Conservation (phyloP, 2,888 invertebrate species). For the Oscheius onirici region DNA sequence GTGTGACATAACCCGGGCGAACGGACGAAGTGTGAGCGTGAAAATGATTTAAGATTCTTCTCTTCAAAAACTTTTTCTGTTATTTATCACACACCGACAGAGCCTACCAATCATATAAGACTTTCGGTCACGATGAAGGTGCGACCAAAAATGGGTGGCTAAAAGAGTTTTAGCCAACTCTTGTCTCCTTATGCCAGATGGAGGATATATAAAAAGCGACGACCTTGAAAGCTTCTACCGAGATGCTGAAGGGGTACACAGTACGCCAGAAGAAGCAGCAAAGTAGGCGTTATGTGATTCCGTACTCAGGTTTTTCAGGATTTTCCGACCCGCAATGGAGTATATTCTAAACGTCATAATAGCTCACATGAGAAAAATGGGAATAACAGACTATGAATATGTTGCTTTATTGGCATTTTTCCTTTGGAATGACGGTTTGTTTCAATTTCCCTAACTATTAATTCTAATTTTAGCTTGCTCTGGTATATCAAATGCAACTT, state of each 20-base stretch:
- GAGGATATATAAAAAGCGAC: conserved; percentile 61
- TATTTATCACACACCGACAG: conserved; percentile 66
- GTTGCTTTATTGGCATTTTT: conserved; percentile 63
- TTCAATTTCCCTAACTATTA: not conserved
- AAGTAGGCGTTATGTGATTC: too few species aligned
- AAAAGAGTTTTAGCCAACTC: conserved; percentile 52
- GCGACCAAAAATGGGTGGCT: not conserved
- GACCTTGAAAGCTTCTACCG: conserved; percentile 64
- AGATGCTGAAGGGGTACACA: conserved; percentile 58
- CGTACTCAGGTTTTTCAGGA: too few species aligned
- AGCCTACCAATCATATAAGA: conserved; percentile 63
- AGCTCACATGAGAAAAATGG: conserved; percentile 62
- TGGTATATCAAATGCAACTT: conserved; percentile 41
- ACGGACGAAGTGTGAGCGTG: not conserved
- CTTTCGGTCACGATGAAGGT: conserved; percentile 56
- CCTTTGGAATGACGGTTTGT: conserved; percentile 66
- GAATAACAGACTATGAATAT: conserved; percentile 61
- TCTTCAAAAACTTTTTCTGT: conserved; percentile 68
- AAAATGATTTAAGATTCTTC: conserved; percentile 45
- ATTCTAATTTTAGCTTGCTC: conserved; percentile 24
- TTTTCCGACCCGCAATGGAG: conserved; percentile 64
- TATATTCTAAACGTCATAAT: conserved; percentile 66
- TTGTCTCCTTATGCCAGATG: conserved; percentile 66
- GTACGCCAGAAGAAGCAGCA: conserved; percentile 60
- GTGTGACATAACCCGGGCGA: conserved; percentile 18